phyloP scores from a whole-genome alignment of 92 coral and sea anemone species.

The Palythoa grandiflora region DNA sequence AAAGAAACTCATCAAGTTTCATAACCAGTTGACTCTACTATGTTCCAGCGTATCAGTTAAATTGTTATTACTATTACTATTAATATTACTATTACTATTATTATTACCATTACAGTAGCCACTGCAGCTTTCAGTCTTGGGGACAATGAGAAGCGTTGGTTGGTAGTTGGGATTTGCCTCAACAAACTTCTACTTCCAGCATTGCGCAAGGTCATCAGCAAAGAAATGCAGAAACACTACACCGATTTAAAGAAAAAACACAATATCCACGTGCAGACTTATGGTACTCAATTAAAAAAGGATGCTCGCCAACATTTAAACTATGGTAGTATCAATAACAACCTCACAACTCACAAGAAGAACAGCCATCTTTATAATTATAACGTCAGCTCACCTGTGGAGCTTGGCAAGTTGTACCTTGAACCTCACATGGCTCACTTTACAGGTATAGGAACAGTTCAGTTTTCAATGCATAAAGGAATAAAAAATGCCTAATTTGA shows the following conservation, averaged over 20 bases:
- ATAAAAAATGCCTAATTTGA: too few relatives aligned
- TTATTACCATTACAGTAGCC: too few relatives aligned
- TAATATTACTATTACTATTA: too few relatives aligned
- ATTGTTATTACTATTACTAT: too few relatives aligned
- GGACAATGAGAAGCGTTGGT: conserved; percentile 67
- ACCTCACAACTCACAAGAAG: conserved; percentile 50
- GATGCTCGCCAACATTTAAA: conserved; percentile 21
- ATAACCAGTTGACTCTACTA: too few relatives aligned
- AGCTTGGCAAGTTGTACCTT: conserved; percentile 78
- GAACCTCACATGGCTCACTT: conserved; percentile 83
- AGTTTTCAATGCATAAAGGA: too few relatives aligned
- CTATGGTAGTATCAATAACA: conserved; percentile 83
- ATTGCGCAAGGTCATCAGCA: conserved; percentile 41
- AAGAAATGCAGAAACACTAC: conserved; percentile 28
- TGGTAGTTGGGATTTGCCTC: conserved; percentile 64
- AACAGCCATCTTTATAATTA: conserved; percentile 66
- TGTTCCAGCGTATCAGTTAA: too few relatives aligned
- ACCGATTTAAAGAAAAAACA: conserved; percentile 10
- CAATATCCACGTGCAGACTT: conserved; percentile 39
- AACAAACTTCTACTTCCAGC: conserved; percentile 57
- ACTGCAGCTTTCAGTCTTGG: not conserved
- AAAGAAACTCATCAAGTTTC: too few relatives aligned
- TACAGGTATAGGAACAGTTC: conserved; percentile 59
- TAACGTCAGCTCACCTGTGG: conserved; percentile 61
- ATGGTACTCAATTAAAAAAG: not conserved